These are phyloP conservation scores for Echinometra lucunter DNA, from an alignment of 53 echinoderm and acorn worm genomes.

Conservation along the genomic window DNA sequence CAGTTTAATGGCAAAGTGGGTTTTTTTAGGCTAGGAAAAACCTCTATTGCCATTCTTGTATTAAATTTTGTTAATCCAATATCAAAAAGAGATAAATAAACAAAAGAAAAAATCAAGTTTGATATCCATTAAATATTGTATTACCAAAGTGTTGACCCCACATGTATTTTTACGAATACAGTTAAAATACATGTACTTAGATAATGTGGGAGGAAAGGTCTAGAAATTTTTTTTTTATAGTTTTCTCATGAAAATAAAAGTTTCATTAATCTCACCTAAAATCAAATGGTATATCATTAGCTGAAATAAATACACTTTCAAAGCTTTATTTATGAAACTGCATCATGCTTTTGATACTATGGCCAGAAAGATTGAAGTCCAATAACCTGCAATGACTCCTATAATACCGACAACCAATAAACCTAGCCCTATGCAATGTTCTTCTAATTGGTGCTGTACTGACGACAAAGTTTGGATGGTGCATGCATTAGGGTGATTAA, in stretches of 20 bases:
- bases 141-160: no score
- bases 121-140: no score
- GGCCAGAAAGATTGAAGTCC: no score
- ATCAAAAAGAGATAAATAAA: neutral
- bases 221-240: no score
- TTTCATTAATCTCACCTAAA: no score
- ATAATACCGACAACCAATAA: conserved; percentile 4
- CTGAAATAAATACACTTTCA: no score
- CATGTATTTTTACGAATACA: no score
- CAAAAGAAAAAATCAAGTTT: no score
- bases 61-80: neutral
- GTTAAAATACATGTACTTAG: no score
- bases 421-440: neutral
- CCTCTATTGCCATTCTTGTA: neutral
- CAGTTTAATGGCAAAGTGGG: neutral
- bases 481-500: conserved; percentile 51
- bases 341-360: neutral
- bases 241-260: no score
- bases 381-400: neutral
- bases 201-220: no score
- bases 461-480: conserved; percentile 3
- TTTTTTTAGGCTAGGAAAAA: neutral
- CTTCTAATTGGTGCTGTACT: conserved; percentile 13
- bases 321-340: neutral
- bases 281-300: no score